Evolutionary conservation across 1,140 invertebrate species (phyloP), one percentile per base, ranked within the genome.

Genomic region (Drosophila trapezifrons): DNA sequence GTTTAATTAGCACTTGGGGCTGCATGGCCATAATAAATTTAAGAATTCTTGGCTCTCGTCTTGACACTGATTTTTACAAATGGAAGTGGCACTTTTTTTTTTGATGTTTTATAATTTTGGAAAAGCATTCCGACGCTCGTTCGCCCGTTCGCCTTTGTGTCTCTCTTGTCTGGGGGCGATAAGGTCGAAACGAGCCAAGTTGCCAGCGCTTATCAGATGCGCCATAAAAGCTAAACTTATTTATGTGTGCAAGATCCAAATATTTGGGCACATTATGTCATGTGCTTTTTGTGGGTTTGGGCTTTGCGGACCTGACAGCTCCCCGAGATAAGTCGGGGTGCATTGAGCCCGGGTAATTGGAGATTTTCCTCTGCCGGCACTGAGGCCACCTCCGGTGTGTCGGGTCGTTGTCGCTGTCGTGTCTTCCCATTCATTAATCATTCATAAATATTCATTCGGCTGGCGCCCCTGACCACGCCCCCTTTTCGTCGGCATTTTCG

Each of bases 371-470:
- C 18, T 17, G 10, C n/a, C 25, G 10, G 18, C 51, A 22, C 51
- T 45, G 51, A 40, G 42, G 38, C 59, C 65, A 66, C 20, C 65
- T 43, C 37, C 45, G 18, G 40, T 52, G 49, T 32, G 47, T 13
- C 27, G 27, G 27, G 29, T 25, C 22, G 22, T 25, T 4, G 29
- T 52, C 29, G 29, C 13, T 35, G 40, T 35, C 25, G 22, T 17
- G 63, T 43, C 56, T 43, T 75, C 20, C 25, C 55, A 37, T 43
- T 81, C 83, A 89, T 86, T 83, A 89, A 89, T 86, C 79, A 80
- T 86, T 86, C 62, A 80, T 83, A 76, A 76, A 86, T 83, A 86
- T 89, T 83, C 84, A 79, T 67, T 59, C 40, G 52, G 58, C 8
- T 52, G 51, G 58, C 55, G 40, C 22, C 67, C 62, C 42, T 32